A percentile compares a stretch with the other conserved stretches of the same genome.
phyloP scores from a whole-genome alignment of 2,113 vertebrate genomes.

The Synodontis membranacea region DNA sequence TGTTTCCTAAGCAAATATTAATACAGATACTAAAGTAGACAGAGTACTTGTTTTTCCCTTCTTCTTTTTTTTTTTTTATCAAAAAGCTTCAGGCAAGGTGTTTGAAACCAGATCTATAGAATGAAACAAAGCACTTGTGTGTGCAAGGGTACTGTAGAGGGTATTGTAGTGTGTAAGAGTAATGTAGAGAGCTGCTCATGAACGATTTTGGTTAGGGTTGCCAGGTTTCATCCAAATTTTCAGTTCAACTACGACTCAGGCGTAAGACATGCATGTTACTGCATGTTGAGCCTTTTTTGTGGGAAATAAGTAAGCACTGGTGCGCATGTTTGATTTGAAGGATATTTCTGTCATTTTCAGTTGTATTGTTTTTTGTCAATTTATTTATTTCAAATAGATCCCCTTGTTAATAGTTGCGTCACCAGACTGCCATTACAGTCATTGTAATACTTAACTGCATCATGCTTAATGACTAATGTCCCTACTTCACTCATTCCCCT shows the following conservation, averaged over 20 bases:
- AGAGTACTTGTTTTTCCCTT: slow-evolving; percentile 24
- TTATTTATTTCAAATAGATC: slow-evolving; percentile 6
- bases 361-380: slow-evolving; percentile 64
- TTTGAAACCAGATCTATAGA: background rate
- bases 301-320: background rate
- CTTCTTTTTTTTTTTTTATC: slow-evolving; percentile 19
- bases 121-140: background rate
- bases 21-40: background rate
- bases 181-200: background rate
- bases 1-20: background rate
- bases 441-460: slow-evolving; percentile 3
- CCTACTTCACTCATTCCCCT: slow-evolving; percentile 59
- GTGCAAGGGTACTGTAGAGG: background rate
- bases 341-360: slow-evolving; percentile 31
- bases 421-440: slow-evolving; percentile 24
- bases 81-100: background rate
- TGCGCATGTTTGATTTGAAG: background rate
- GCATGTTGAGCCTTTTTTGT: background rate
- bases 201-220: background rate
- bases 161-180: background rate
- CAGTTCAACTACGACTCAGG: background rate
- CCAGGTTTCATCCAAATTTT: background rate
- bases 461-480: slow-evolving; percentile 18
- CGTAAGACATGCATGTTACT: background rate
- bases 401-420: background rate